Conservation (phyloP, 1,140 invertebrate genomes). For the Diachasma alloeum region DNA sequence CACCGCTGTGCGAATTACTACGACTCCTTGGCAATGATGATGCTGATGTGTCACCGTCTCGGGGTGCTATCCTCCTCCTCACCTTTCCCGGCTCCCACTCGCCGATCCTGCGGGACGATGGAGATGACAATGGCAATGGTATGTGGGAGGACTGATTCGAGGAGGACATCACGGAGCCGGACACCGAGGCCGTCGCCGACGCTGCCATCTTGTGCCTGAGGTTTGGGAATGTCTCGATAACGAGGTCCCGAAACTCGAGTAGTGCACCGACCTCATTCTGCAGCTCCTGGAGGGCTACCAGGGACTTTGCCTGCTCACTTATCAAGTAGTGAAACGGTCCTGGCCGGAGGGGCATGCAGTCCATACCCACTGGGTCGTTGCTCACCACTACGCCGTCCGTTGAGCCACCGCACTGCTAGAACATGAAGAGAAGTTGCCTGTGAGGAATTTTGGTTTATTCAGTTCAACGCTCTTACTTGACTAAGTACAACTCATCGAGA, state of each 20-base stretch:
- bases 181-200: conserved; percentile 57
- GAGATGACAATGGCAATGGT: conserved; percentile 49
- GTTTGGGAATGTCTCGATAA: conserved; percentile 91
- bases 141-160: conserved; percentile 50
- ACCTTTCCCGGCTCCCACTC: conserved; percentile 84
- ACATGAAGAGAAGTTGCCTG: conserved; percentile 30
- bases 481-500: too few species aligned
- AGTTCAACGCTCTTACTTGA: too few species aligned
- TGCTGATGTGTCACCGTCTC: conserved; percentile 57
- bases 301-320: conserved; percentile 82
- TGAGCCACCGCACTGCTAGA: conserved; percentile 54
- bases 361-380: conserved; percentile 72
- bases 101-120: conserved; percentile 55
- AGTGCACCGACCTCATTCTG: conserved; percentile 90
- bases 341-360: conserved; percentile 74
- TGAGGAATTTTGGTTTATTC: neutral
- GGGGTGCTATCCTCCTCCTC: conserved; percentile 71
- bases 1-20: conserved; percentile 72
- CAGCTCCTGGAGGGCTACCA: conserved; percentile 81
- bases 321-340: conserved; percentile 81
- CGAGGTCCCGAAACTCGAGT: conserved; percentile 87
- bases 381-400: conserved; percentile 51
- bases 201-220: conserved; percentile 80
- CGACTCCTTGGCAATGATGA: conserved; percentile 70
- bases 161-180: conserved; percentile 51